Evolutionary conservation across 2,797 vertebrate genomes (phyloP), one percentile per base, ranked within the genome.

Genomic region (Peromyscus eremicus): DNA sequence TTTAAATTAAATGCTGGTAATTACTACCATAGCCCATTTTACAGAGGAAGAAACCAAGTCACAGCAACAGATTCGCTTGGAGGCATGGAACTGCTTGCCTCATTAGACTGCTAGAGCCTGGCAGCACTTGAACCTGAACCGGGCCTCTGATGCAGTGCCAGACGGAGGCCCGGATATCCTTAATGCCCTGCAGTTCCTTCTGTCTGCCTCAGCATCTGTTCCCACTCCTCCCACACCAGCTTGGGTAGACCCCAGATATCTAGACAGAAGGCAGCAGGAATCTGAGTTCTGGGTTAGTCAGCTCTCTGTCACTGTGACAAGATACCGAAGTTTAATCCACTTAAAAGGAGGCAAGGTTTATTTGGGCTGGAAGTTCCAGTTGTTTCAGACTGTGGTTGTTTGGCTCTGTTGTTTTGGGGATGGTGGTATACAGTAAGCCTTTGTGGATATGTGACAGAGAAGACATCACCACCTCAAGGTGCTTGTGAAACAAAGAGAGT

Each of bases 11-110:
- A 46, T 52, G n/a, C n/a, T 71, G 27, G 27, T 46, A 2, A 70
- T 71, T 55, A 21, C 52, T 91, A 57, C n/a, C 1, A 49, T 21
- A 70, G 43, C 32, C 89, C 34, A 13, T 84, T 89, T 68, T 32
- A 55, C n/a, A 81, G 80, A 76, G 46, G 79, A 75, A 68, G 60
- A 92, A 94, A 64, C 75, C 23, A 40, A 92, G 73, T 75, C 16
- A 55, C 40, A 46, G 43, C 16, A 29, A 23, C 25, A 6, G 40
- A 64, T 27, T 32, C 2, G 6, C 32, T 57, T 49, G 34, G 32
- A 29, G 27, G 25, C 13, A 9, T 79, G 13, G 46, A 68, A 16
- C 76, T 34, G 32, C 19, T 70, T 62, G 40, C 34, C 6, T 73
- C 73, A 16, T 81, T 40, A 70, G 40, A 86, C 75, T 40, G 49